Evolutionary conservation across 1,140 invertebrate genomes (phyloP), one percentile per base, ranked within the genome.

Genomic region (Xylocopa sonorina): DNA sequence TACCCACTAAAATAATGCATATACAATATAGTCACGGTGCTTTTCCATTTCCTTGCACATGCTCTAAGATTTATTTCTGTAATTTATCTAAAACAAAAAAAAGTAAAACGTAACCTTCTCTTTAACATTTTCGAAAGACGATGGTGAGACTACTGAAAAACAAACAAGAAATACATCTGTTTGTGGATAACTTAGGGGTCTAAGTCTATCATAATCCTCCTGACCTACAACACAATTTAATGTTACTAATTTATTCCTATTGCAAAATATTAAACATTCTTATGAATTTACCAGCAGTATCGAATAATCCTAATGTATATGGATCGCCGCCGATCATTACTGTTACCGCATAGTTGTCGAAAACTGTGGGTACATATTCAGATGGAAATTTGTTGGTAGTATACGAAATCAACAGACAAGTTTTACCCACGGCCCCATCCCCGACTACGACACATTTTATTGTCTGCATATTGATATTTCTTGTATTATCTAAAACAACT

Each of bases 361-460:
- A 99, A 86, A 98, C 98, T 76, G 98, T 99, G 67, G 98, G 98
- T 77, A 99, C 98, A 95, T 99, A 99, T 93, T 99, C 98, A 27
- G 98, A 99, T 67, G 99, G 99, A 93, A 99, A 99, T 94, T 98
- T 98, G 90, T 98, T 98, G 64, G 97, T 98, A 78, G 97, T 98
- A 91, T 99, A 99, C 24, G 96, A 97, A 88, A 97, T 97, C 21
- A 98, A 94, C 32, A 98, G 94, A 92, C 97, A 98, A 1, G 99
- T 99, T 95, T 99, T 99, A 94, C 98, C 98, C 32, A 99, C 98
- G 60, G 98, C 98, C 89, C 98, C 98, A 93, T 99, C 98, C 24
- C 98, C 98, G 60, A 99, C 98, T 75, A 99, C 98, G 78, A 99
- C 98, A 95, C 98, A 99, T 93, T 99, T 99, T 90, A 99, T 99